Evolutionary conservation across 1,140 invertebrate genomes (phyloP).

Genomic region (Macrobrachium rosenbergii): DNA sequence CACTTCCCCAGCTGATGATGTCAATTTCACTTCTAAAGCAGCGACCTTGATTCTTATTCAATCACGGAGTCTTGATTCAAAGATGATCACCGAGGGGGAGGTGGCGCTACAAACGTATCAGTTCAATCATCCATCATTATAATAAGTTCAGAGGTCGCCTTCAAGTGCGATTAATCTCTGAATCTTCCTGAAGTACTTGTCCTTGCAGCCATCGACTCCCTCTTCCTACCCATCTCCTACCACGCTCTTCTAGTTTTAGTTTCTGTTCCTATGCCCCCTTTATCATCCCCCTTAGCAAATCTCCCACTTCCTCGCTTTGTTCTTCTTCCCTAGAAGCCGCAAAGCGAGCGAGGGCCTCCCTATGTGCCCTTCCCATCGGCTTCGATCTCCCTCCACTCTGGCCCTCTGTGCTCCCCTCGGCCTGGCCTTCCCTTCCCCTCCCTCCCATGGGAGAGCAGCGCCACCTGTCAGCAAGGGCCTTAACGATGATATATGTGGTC

Average conservation of each 20-base stretch:
- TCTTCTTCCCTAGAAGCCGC: neutral
- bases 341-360: neutral
- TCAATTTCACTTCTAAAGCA: no score
- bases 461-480: slow-evolving; percentile 61
- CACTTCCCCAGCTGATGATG: no score
- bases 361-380: neutral
- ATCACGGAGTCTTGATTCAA: no score
- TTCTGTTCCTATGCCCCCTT: neutral
- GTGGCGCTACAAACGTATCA: no score
- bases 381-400: neutral
- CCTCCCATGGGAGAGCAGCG: slow-evolving; percentile 27
- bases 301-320: neutral
- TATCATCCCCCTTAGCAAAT: neutral
- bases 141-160: no score
- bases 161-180: no score
- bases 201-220: no score
- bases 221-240: neutral
- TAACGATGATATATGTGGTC: slow-evolving; percentile 65
- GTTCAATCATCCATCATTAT: no score
- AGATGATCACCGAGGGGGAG: no score
- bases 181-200: no score
- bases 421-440: neutral
- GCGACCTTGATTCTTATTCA: no score
- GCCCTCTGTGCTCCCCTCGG: neutral
- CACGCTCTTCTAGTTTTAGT: neutral